phyloP scores from a whole-genome alignment of 37 sponge, comb jelly and placozoan species.

The Petrosia ficiformis region DNA sequence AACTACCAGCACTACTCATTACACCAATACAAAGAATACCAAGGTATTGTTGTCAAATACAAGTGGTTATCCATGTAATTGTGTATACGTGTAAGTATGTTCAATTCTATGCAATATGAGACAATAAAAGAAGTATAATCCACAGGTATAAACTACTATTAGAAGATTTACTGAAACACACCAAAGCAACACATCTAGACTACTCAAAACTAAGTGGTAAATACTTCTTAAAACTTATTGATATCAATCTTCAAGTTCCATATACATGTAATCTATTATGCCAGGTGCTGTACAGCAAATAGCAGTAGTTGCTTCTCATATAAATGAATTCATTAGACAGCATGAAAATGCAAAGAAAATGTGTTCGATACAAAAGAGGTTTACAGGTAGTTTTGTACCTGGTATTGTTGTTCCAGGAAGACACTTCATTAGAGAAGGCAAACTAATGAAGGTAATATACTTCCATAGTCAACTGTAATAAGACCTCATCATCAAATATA shows the following conservation, averaged over 20 bases:
- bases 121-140: no score
- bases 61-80: constrained; percentile 4
- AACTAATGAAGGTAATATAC: constrained; percentile 71
- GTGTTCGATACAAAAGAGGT: constrained; percentile 59
- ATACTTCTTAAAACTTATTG: no score
- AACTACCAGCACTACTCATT: constrained; percentile 56
- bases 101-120: no score
- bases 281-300: constrained; percentile 64
- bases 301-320: constrained; percentile 51
- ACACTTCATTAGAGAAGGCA: constrained; percentile 67
- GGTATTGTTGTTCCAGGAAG: constrained; percentile 60
- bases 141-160: constrained; percentile 62
- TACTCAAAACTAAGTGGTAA: constrained; percentile 55
- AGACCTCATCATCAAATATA: not conserved
- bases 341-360: constrained; percentile 75
- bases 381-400: constrained; percentile 59
- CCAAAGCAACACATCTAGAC: constrained; percentile 58
- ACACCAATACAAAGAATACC: constrained; percentile 81
- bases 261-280: not conserved
- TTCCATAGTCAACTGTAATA: not conserved
- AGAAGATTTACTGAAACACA: constrained; percentile 58
- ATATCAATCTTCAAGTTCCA: no score
- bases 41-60: no score
- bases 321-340: constrained; percentile 72
- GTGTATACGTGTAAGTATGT: no score